phyloP scores from a whole-genome alignment of 2,113 vertebrate genomes.

The Phrynosoma blainvillii region DNA sequence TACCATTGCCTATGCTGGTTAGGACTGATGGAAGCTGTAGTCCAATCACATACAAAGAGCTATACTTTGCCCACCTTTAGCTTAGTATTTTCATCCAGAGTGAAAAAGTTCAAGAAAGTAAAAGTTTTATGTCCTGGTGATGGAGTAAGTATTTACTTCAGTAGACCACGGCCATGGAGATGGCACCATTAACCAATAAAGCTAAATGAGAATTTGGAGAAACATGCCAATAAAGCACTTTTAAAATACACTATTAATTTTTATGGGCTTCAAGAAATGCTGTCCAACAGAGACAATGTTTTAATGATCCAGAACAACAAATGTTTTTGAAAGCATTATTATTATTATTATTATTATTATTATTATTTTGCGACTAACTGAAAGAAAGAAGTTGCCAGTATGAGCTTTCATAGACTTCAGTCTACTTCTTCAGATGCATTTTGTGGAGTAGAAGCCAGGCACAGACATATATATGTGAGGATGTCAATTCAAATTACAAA shows the following conservation, averaged over 20 bases:
- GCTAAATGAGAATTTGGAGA: conserved; percentile 72
- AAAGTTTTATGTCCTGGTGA: conserved; percentile 38
- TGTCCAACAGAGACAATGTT: conserved; percentile 67
- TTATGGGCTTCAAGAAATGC: conserved; percentile 73
- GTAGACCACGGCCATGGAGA: conserved; percentile 44
- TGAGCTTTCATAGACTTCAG: too few species aligned
- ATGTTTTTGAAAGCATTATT: conserved; percentile 66
- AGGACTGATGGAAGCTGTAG: too few species aligned
- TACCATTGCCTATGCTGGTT: too few species aligned
- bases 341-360: background rate
- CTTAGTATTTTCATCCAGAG: background rate
- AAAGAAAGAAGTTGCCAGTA: too few species aligned
- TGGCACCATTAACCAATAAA: conserved; percentile 63
- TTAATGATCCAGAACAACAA: conserved; percentile 77
- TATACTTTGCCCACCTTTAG: too few species aligned
- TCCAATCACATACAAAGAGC: too few species aligned
- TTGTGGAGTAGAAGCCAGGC: too few species aligned
- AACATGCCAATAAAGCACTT: conserved; percentile 71
- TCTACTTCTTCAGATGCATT: too few species aligned
- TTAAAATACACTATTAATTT: conserved; percentile 78
- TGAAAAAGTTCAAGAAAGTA: conserved; percentile 32
- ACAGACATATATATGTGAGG: too few species aligned
- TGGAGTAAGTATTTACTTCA: conserved; percentile 47
- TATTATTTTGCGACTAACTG: background rate
- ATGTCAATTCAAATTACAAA: too few species aligned